phyloP scores from a whole-genome alignment of 2,888 invertebrate genomes.

The Venustoraphidia nigricollis region DNA sequence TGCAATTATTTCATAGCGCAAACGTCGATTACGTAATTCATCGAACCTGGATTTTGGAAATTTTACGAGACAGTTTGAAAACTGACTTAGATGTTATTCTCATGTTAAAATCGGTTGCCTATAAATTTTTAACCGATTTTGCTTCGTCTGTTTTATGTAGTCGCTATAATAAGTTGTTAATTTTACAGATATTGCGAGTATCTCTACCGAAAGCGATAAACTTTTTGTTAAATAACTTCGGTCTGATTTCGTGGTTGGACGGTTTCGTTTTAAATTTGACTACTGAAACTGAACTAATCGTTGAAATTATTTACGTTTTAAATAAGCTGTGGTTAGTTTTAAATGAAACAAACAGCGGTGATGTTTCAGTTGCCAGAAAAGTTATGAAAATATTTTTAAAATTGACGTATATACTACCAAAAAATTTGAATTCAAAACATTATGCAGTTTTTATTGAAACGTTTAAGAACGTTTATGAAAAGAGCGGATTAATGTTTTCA shows the following conservation, averaged over 20 bases:
- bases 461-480: too few relatives aligned
- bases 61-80: slow-evolving; percentile 62
- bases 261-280: slow-evolving; percentile 18
- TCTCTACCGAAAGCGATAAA: slow-evolving; percentile 47
- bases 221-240: slow-evolving; percentile 49
- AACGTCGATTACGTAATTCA: slow-evolving; percentile 53
- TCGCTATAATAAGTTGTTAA: slow-evolving; percentile 41
- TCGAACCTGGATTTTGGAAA: slow-evolving; percentile 60
- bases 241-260: slow-evolving; percentile 54
- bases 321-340: too few relatives aligned
- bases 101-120: slow-evolving; percentile 54
- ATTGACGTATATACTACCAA: too few relatives aligned
- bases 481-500: too few relatives aligned
- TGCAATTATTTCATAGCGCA: slow-evolving; percentile 67
- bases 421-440: too few relatives aligned
- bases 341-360: too few relatives aligned
- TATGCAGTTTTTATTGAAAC: too few relatives aligned
- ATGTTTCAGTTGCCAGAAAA: too few relatives aligned
- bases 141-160: slow-evolving; percentile 49
- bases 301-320: too few relatives aligned
- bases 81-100: slow-evolving; percentile 59
- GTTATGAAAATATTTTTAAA: too few relatives aligned
- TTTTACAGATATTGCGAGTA: slow-evolving; percentile 49
- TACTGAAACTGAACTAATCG: too few relatives aligned
- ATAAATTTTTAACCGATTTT: slow-evolving; percentile 62